phyloP scores from a whole-genome alignment of 92 coral and sea anemone genomes.

The Umimayanthus chanpuru region DNA sequence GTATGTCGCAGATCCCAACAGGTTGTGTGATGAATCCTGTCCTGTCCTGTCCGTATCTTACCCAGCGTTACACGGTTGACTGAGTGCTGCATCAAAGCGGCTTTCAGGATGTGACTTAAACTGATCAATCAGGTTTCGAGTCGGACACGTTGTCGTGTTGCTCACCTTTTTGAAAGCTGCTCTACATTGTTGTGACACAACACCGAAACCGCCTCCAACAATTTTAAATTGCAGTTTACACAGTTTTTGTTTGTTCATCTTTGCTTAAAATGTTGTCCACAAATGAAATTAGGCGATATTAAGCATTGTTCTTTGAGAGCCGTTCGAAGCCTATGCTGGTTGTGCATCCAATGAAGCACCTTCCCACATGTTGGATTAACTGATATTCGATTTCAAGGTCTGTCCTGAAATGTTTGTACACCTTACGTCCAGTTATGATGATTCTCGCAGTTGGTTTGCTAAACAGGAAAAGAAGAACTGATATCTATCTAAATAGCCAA shows the following conservation, averaged over 20 bases:
- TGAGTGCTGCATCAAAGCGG: background rate
- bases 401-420: background rate
- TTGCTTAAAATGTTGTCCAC: background rate
- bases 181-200: constrained; percentile 25
- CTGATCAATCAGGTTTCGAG: background rate
- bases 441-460: background rate
- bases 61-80: background rate
- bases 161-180: constrained; percentile 28
- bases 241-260: constrained; percentile 28
- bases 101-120: background rate
- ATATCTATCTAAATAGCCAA: constrained; percentile 18
- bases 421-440: background rate
- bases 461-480: background rate
- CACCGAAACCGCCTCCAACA: constrained; percentile 30
- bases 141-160: background rate
- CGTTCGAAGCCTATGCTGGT: background rate
- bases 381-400: background rate
- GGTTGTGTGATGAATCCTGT: background rate
- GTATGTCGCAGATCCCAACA: background rate
- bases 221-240: constrained; percentile 23
- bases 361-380: background rate
- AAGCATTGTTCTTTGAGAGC: background rate
- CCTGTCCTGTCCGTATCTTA: background rate
- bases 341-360: background rate
- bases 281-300: background rate